Evolutionary conservation across 1,140 invertebrate species (phyloP).

Genomic region (Mamestra configurata): DNA sequence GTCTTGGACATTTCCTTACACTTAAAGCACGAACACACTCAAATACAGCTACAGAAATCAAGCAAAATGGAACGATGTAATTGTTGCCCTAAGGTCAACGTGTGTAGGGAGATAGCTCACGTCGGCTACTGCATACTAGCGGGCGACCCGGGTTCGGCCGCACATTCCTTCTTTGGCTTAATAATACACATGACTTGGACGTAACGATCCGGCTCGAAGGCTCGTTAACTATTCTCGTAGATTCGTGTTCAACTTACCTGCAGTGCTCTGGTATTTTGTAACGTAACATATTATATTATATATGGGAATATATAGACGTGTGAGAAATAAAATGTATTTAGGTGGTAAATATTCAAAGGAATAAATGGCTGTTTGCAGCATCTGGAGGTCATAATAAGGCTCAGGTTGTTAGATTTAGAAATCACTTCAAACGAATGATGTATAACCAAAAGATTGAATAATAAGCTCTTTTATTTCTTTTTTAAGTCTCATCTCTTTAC

Average conservation of each 20-base stretch:
- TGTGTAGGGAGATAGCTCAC: constrained; percentile 58
- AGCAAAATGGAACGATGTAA: constrained; percentile 49
- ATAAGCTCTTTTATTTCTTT: not conserved
- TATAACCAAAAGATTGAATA: not conserved
- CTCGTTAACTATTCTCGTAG: constrained; percentile 78
- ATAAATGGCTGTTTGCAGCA: no score
- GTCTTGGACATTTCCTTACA: not conserved
- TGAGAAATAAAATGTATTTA: not conserved
- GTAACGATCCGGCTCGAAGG: constrained; percentile 76
- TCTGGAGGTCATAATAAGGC: no score
- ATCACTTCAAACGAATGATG: no score
- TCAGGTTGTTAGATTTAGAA: no score
- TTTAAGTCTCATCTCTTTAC: not conserved
- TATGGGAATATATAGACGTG: not conserved
- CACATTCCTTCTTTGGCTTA: constrained; percentile 84
- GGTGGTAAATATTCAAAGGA: no score
- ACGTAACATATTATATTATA: not conserved
- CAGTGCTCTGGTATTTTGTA: constrained; percentile 43
- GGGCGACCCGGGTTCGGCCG: constrained; percentile 49
- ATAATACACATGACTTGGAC: constrained; percentile 81
- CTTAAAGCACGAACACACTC: constrained; percentile 13
- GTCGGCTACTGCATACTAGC: constrained; percentile 56
- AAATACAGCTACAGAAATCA: constrained; percentile 44
- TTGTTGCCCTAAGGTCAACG: constrained; percentile 62
- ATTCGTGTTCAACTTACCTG: constrained; percentile 58